Conservation (phyloP, 2,113 vertebrate genomes). For the Glaucomys volans region DNA sequence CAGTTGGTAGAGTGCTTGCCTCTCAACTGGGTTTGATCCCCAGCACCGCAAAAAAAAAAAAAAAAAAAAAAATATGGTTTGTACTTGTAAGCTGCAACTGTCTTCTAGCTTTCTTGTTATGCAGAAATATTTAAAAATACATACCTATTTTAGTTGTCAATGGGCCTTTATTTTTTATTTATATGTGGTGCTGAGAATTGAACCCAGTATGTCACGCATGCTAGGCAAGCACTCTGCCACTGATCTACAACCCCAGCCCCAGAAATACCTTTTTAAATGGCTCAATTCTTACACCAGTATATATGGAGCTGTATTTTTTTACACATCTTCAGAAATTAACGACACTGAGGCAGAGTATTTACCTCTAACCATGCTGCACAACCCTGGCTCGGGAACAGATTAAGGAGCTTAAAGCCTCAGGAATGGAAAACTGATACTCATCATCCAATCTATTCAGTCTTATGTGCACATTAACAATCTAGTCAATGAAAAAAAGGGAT, state of each 20-base stretch:
- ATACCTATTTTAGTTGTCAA: no score
- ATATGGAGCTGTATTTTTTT: not conserved
- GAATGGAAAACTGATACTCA: conserved; percentile 56
- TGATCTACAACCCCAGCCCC: not conserved
- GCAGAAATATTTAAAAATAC: no score
- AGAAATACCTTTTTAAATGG: conserved; percentile 32
- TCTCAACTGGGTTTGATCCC: no score
- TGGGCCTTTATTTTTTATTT: no score
- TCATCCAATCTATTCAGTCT: conserved; percentile 7
- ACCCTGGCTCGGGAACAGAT: not conserved
- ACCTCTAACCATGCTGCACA: not conserved
- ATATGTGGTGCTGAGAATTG: no score
- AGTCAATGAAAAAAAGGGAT: conserved; percentile 53
- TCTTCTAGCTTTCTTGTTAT: not conserved
- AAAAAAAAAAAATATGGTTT: not conserved
- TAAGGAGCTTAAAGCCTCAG: conserved; percentile 52
- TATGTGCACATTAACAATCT: conserved; percentile 84
- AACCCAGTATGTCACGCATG: no score
- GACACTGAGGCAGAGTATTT: not conserved
- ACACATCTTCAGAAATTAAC: not conserved
- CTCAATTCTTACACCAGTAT: conserved; percentile 29
- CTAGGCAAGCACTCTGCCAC: no score
- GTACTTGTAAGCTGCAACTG: not conserved
- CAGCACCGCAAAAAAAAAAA: no score
- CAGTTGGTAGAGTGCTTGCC: no score